Evolutionary conservation across 2,888 invertebrate species (phyloP).

Genomic region (Chymomyza fuscimana): DNA sequence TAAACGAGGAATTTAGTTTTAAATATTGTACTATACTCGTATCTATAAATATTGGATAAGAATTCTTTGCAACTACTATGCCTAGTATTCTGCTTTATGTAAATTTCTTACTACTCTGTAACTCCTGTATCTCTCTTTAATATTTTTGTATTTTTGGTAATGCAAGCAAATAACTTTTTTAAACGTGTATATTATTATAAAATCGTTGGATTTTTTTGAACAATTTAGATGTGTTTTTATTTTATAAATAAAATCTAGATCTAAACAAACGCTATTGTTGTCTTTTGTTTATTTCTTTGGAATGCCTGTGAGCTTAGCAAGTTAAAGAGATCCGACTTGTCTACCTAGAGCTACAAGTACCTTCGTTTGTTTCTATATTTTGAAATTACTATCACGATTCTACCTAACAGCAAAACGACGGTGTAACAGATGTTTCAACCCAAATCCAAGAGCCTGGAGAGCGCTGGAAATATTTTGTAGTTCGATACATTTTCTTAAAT

Average conservation of each 20-base stretch:
- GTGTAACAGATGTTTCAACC: no score
- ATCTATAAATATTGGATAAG: constrained; percentile 12
- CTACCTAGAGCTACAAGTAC: no score
- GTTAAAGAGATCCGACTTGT: no score
- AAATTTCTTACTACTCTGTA: not conserved
- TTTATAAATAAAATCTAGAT: constrained; percentile 70
- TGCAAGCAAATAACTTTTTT: constrained; percentile 40
- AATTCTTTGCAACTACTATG: not conserved
- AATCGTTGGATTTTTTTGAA: constrained; percentile 66
- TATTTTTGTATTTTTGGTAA: constrained; percentile 36
- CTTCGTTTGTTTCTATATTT: no score
- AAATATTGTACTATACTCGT: not conserved
- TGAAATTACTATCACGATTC: no score
- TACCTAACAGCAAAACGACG: no score
- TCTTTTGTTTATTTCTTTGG: not conserved
- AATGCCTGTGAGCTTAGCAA: no score
- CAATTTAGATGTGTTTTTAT: constrained; percentile 67
- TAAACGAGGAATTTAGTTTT: constrained; percentile 11
- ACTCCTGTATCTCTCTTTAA: not conserved
- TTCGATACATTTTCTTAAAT: no score
- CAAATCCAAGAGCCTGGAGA: no score
- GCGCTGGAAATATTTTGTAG: no score
- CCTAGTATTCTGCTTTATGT: constrained; percentile 17
- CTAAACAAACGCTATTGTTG: constrained; percentile 21
- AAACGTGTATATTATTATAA: constrained; percentile 50